phyloP scores from a whole-genome alignment of 2,888 invertebrate genomes.

The Isoperla grammatica region DNA sequence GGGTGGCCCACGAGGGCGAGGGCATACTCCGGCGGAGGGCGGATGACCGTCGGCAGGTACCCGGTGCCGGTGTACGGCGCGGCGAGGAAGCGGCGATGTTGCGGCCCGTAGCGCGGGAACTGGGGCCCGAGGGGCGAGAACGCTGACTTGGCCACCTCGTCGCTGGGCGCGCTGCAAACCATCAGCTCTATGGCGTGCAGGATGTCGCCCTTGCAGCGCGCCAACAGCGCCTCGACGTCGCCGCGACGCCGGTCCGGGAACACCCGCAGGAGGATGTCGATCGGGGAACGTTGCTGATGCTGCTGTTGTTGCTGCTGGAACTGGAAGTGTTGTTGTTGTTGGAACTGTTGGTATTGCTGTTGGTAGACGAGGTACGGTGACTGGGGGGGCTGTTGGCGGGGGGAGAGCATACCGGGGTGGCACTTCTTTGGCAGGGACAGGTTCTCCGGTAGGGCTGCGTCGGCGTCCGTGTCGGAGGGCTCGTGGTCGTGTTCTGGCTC shows the following conservation, averaged over 20 bases:
- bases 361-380: conserved; percentile 28
- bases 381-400: conserved; percentile 35
- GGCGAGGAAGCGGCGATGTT: conserved; percentile 63
- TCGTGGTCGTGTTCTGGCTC: neutral
- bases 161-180: conserved; percentile 55
- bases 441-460: conserved; percentile 60
- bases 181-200: conserved; percentile 81
- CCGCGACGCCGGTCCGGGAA: conserved; percentile 82
- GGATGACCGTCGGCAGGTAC: conserved; percentile 73
- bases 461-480: conserved; percentile 14
- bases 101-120: conserved; percentile 44
- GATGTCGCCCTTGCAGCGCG: conserved; percentile 64
- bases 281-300: conserved; percentile 61
- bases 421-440: conserved; percentile 64
- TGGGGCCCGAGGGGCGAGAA: conserved; percentile 63
- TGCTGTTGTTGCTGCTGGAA: conserved; percentile 38
- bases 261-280: conserved; percentile 82
- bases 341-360: conserved; percentile 30
- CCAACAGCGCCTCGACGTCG: conserved; percentile 79
- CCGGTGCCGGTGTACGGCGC: conserved; percentile 81
- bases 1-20: conserved; percentile 35
- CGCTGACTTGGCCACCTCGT: conserved; percentile 57
- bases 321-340: conserved; percentile 29
- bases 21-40: conserved; percentile 42
- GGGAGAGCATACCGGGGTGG: conserved; percentile 13